Conservation (phyloP, 2,888 invertebrate species). For the Diarsia dahlii region DNA sequence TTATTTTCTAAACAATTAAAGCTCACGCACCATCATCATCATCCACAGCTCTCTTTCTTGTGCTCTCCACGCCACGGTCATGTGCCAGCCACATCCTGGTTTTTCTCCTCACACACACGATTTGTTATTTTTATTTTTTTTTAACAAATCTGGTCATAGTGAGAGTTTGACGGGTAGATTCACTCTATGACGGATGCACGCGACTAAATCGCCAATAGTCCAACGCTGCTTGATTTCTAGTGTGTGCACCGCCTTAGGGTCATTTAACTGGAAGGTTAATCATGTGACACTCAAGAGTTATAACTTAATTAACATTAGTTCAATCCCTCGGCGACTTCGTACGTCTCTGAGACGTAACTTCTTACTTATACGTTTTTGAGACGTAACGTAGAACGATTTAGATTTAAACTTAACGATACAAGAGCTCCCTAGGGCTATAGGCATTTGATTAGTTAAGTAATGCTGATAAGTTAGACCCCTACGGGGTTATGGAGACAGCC, state of each 20-base stretch:
- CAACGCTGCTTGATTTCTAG: neutral
- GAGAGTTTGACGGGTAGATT: neutral
- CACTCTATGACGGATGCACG: neutral
- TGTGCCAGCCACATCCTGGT: no score
- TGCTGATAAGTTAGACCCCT: conserved; percentile 21
- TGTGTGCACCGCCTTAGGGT: neutral
- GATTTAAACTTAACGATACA: conserved; percentile 20
- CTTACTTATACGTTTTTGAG: neutral
- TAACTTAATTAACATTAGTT: conserved; percentile 30
- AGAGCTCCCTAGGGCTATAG: conserved; percentile 14
- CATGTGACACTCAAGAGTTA: neutral
- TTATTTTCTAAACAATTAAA: no score
- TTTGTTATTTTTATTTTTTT: neutral
- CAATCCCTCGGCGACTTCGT: neutral
- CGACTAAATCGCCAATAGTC: neutral
- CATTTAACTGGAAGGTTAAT: conserved; percentile 12
- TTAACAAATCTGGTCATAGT: neutral
- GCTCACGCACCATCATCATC: no score
- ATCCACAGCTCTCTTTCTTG: no score
- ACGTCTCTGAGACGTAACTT: conserved; percentile 18
- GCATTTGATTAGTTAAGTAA: conserved; percentile 34
- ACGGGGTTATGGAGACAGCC: neutral
- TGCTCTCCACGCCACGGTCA: no score
- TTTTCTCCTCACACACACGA: no score
- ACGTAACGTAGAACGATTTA: conserved; percentile 19